phyloP scores from a whole-genome alignment of 2,888 invertebrate genomes.

The Pocota personata region DNA sequence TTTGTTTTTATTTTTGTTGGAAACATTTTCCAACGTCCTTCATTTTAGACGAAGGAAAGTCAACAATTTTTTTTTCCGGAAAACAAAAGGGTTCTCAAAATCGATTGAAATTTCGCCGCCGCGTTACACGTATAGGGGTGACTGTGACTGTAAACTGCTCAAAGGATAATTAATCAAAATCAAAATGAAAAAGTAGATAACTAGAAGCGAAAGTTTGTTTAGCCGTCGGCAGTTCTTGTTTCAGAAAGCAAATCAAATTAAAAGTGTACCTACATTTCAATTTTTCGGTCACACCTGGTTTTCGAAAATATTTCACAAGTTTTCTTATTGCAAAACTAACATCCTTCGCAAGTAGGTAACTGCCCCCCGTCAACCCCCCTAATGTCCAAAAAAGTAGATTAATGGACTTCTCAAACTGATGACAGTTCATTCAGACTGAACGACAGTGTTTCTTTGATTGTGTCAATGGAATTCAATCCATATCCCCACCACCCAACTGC shows the following conservation, averaged over 20 bases:
- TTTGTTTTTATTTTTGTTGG: slow-evolving; percentile 15
- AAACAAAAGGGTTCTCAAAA: slow-evolving; percentile 59
- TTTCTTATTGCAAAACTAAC: slow-evolving; percentile 32
- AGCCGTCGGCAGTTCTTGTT: slow-evolving; percentile 29
- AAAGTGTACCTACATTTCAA: slow-evolving; percentile 7
- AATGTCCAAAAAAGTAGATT: slow-evolving; percentile 63
- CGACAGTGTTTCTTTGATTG: slow-evolving; percentile 74
- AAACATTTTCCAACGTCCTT: slow-evolving; percentile 39
- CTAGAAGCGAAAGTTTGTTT: slow-evolving; percentile 33
- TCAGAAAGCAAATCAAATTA: slow-evolving; percentile 53
- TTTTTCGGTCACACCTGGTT: slow-evolving; percentile 59
- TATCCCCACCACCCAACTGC: slow-evolving; percentile 20
- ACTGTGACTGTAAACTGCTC: slow-evolving; percentile 51
- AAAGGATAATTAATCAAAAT: slow-evolving; percentile 70
- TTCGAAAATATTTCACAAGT: slow-evolving; percentile 29
- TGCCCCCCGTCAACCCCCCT: not conserved
- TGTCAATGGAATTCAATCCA: slow-evolving; percentile 66
- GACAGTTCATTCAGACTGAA: slow-evolving; percentile 76
- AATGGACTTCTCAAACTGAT: slow-evolving; percentile 76
- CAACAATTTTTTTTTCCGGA: slow-evolving; percentile 4
- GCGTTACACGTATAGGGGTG: slow-evolving; percentile 52
- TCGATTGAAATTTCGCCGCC: slow-evolving; percentile 65
- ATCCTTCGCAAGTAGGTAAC: not conserved
- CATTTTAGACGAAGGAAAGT: slow-evolving; percentile 17
- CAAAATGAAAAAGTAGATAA: slow-evolving; percentile 71